Evolutionary conservation across 2,797 vertebrate species (phyloP).

Genomic region (Sylvilagus floridanus): DNA sequence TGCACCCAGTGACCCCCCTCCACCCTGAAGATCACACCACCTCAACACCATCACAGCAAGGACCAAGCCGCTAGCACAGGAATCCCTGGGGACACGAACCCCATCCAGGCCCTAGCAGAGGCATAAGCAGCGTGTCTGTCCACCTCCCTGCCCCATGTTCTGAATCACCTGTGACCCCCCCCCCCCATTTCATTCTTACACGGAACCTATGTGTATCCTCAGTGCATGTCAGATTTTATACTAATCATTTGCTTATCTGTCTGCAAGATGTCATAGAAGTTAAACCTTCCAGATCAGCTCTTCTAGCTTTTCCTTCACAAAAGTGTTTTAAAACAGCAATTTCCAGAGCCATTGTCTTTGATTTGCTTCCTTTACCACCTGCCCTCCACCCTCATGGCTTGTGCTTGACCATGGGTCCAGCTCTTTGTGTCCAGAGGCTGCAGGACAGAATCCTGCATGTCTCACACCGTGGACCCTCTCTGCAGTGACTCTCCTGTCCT

Average conservation of each 20-base stretch:
- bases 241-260: background rate
- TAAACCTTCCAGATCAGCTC: background rate
- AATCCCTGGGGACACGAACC: no score
- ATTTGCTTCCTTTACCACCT: background rate
- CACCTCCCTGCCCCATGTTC: background rate
- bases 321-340: background rate
- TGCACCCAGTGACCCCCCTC: background rate
- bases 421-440: background rate
- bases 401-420: no score
- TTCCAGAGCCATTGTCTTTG: background rate
- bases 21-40: background rate
- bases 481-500: background rate
- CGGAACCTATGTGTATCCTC: background rate
- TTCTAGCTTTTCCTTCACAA: background rate
- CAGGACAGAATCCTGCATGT: background rate
- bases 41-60: no score
- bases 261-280: background rate
- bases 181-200: background rate
- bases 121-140: background rate
- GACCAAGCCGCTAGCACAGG: no score
- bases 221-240: background rate
- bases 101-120: background rate
- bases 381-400: background rate
- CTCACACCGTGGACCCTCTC: background rate
- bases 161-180: background rate